Evolutionary conservation across 1,140 invertebrate genomes (phyloP).

Genomic region (Brachionus rubens): DNA sequence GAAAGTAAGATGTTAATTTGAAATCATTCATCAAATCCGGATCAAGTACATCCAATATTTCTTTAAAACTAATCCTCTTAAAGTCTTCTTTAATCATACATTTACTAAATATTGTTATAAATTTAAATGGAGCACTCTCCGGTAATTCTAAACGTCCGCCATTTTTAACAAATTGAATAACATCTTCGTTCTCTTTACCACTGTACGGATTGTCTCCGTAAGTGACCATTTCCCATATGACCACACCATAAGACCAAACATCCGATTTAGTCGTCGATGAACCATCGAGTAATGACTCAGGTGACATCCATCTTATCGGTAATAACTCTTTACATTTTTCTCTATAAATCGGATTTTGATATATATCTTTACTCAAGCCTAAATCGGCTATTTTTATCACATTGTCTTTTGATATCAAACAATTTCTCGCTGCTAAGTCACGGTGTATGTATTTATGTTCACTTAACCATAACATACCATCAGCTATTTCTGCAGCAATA

Average conservation of each 20-base stretch:
- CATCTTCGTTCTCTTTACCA: constrained; percentile 99
- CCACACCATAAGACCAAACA: constrained; percentile 46
- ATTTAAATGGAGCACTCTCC: neutral
- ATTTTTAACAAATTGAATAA: constrained; percentile 68
- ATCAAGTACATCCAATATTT: constrained; percentile 27
- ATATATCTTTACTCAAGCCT: constrained; percentile 66
- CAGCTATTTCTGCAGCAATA: constrained; percentile 94
- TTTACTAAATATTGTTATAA: neutral
- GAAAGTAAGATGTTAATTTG: constrained; percentile 6
- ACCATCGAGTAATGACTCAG: constrained; percentile 8
- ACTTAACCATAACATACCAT: constrained; percentile 91
- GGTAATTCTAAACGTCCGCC: neutral
- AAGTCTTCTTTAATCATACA: constrained; percentile 36
- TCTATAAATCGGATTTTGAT: constrained; percentile 33
- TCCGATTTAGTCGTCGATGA: constrained; percentile 40
- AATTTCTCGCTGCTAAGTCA: constrained; percentile 91
- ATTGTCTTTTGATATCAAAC: constrained; percentile 68
- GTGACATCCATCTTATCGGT: constrained; percentile 37
- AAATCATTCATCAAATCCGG: constrained; percentile 37
- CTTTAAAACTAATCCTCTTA: constrained; percentile 13
- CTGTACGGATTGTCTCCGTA: constrained; percentile 98
- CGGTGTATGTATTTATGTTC: constrained; percentile 93
- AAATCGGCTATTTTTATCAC: constrained; percentile 60
- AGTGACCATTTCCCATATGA: constrained; percentile 68
- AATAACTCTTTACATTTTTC: constrained; percentile 67